These are phyloP conservation scores for Temnothorax curvispinosus DNA, from an alignment of 1,140 invertebrate genomes.

Conservation along the genomic window DNA sequence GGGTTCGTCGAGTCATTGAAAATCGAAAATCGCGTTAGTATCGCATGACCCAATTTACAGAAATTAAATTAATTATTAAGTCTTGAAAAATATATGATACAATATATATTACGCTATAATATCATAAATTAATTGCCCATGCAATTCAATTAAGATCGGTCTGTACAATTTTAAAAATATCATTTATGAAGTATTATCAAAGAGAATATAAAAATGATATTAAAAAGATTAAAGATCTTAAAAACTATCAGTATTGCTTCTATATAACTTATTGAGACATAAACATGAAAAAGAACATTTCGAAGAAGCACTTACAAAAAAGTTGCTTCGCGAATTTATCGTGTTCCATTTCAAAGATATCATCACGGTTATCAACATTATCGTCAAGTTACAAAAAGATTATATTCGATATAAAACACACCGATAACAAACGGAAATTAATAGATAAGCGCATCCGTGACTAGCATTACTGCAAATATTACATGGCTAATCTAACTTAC, in stretches of 20 bases:
- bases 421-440: constrained; percentile 23
- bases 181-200: not conserved
- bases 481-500: not conserved
- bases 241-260: not conserved
- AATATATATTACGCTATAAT: not conserved
- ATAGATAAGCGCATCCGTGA: not conserved
- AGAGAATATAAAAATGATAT: not conserved
- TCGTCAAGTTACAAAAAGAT: constrained; percentile 11
- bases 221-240: not conserved
- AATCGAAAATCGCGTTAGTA: constrained; percentile 21
- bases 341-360: not conserved
- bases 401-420: not conserved
- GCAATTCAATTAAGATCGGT: not conserved
- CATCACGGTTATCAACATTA: not conserved
- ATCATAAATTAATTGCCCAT: not conserved
- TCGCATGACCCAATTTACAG: not conserved
- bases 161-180: not conserved
- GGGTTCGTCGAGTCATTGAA: constrained; percentile 13
- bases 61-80: not conserved
- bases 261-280: not conserved
- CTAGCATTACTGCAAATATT: not conserved
- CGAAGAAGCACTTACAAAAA: not conserved
- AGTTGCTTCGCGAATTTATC: not conserved
- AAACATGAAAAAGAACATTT: not conserved
- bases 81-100: not conserved